phyloP scores from a whole-genome alignment of 2,797 vertebrate species.

The Lutjanus campechanus region DNA sequence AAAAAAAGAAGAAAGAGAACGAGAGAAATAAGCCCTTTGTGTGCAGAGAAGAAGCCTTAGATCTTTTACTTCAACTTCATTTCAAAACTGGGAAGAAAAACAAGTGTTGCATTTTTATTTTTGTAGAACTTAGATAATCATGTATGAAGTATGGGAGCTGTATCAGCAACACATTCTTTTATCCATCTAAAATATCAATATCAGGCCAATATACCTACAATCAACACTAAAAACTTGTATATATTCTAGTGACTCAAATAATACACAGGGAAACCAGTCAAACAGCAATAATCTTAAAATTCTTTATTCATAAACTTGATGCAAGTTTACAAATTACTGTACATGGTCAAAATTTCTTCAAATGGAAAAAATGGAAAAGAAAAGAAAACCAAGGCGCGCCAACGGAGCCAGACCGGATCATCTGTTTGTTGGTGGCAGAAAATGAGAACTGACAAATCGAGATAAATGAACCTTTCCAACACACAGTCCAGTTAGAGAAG shows the following conservation, averaged over 20 bases:
- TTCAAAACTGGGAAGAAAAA: too few species aligned
- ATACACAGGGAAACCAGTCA: conserved; percentile 5
- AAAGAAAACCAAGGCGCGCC: conserved; percentile 71
- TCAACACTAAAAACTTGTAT: background rate
- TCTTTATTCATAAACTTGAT: conserved; percentile 99
- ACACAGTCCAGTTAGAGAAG: conserved; percentile 74
- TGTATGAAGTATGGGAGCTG: background rate
- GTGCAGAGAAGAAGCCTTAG: too few species aligned
- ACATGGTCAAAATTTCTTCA: conserved; percentile 93
- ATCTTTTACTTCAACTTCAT: too few species aligned
- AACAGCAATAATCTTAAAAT: conserved; percentile 88
- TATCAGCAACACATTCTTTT: background rate
- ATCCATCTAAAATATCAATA: conserved; percentile 13
- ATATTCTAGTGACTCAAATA: background rate
- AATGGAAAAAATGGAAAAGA: conserved; percentile 74
- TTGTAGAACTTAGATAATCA: too few species aligned
- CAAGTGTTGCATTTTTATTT: too few species aligned
- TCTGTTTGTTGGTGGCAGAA: conserved; percentile 63
- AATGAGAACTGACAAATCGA: conserved; percentile 50
- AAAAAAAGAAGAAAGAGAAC: too few species aligned
- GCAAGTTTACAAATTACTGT: conserved; percentile 99
- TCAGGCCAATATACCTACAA: background rate
- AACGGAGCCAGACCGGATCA: conserved; percentile 56
- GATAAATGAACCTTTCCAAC: conserved; percentile 62
- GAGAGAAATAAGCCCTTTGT: too few species aligned